Percentiles rank a stretch among this genome's conserved stretches.
These are phyloP conservation scores for Pomacea maculata DNA, from an alignment of 1,140 invertebrate genomes.

Conservation along the genomic window DNA sequence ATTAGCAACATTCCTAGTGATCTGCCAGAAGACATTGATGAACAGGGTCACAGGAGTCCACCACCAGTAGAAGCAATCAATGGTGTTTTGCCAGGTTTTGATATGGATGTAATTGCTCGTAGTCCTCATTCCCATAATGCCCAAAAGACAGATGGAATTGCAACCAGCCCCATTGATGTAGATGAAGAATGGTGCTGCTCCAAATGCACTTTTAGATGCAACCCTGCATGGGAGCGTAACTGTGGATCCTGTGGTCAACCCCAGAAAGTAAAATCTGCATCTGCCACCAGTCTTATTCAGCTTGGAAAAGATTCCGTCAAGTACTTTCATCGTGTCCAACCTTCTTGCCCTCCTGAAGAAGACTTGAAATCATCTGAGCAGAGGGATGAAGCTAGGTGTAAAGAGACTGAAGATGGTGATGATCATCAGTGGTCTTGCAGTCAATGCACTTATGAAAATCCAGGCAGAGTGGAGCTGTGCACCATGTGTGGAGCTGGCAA, in stretches of 20 bases:
- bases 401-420: background rate
- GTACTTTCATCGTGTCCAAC: conserved; percentile 21
- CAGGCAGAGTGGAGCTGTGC: conserved; percentile 12
- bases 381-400: too few relatives aligned
- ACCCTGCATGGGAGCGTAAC: conserved; percentile 39
- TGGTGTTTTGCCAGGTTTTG: too few relatives aligned
- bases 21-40: conserved; percentile 38
- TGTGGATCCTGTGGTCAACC: conserved; percentile 44
- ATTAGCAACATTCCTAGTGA: conserved; percentile 43
- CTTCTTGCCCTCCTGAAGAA: background rate
- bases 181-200: conserved; percentile 50
- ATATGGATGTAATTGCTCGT: too few relatives aligned
- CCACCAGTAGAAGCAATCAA: background rate
- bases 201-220: conserved; percentile 49
- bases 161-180: background rate
- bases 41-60: conserved; percentile 12
- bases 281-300: conserved; percentile 33
- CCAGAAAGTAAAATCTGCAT: conserved; percentile 6
- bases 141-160: too few relatives aligned
- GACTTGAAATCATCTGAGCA: too few relatives aligned
- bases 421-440: conserved; percentile 19
- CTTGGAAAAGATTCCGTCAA: conserved; percentile 28
- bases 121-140: too few relatives aligned
- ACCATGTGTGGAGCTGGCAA: conserved; percentile 28
- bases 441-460: conserved; percentile 28